A percentile compares a stretch with the other conserved stretches of the same genome.
Evolutionary conservation across 1,140 invertebrate genomes (phyloP).

Genomic region (Trichomalopsis sarcophagae): DNA sequence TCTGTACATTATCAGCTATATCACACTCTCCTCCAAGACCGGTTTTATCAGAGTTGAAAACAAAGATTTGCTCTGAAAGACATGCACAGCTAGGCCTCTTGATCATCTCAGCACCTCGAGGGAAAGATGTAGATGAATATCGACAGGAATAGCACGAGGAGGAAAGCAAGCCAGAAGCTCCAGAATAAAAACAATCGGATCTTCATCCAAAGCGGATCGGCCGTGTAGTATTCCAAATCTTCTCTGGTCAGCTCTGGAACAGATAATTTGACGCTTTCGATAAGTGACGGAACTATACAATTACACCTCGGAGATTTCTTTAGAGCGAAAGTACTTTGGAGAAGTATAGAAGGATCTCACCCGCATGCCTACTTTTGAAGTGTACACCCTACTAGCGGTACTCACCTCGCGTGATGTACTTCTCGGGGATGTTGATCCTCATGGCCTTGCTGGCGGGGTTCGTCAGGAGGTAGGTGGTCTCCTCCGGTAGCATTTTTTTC

Average conservation of each 20-base stretch:
- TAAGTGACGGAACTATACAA: neutral
- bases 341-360: neutral
- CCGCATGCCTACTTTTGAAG: neutral
- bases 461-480: constrained; percentile 49
- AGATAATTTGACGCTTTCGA: neutral
- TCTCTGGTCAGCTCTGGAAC: constrained; percentile 55
- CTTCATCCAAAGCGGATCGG: constrained; percentile 61
- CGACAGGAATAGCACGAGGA: constrained; percentile 57
- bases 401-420: constrained; percentile 19
- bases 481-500: constrained; percentile 53
- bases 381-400: neutral
- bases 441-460: constrained; percentile 23
- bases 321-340: no score
- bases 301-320: no score
- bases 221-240: constrained; percentile 57
- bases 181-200: constrained; percentile 64
- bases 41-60: neutral
- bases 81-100: neutral
- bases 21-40: neutral
- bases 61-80: neutral
- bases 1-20: neutral
- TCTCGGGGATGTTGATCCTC: constrained; percentile 32
- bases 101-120: constrained; percentile 34
- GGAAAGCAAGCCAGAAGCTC: constrained; percentile 61
- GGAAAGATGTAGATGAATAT: constrained; percentile 55